phyloP scores from a whole-genome alignment of 2,797 vertebrate genomes.

The Xyrichtys novacula region DNA sequence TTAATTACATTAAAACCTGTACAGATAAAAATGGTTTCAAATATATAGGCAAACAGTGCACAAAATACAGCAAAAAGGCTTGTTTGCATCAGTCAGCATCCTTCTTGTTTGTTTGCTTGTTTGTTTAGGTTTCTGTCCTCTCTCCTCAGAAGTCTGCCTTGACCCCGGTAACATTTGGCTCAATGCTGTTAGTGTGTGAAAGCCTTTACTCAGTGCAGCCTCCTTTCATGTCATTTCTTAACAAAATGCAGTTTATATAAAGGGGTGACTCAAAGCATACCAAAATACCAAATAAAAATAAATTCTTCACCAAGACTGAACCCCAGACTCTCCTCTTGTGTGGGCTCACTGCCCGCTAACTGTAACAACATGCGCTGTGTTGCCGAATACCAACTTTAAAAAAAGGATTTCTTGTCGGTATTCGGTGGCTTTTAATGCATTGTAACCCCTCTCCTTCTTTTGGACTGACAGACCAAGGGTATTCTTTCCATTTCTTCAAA shows the following conservation, averaged over 20 bases:
- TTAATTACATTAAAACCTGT: constrained; percentile 77
- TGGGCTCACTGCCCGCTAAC: constrained; percentile 15
- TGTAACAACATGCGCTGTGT: background rate
- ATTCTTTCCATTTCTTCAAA: constrained; percentile 28
- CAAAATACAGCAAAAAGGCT: constrained; percentile 80
- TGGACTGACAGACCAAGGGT: constrained; percentile 34
- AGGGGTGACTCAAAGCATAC: constrained; percentile 24
- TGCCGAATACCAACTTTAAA: constrained; percentile 1
- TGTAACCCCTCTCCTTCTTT: constrained; percentile 11
- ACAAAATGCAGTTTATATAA: background rate
- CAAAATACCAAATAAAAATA: constrained; percentile 25
- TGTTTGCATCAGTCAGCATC: constrained; percentile 32
- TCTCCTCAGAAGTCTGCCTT: constrained; percentile 34
- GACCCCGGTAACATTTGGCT: constrained; percentile 36
- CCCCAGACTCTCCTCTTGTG: background rate
- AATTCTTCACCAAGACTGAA: constrained; percentile 27
- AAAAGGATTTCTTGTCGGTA: constrained; percentile 10
- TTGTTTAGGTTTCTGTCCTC: background rate
- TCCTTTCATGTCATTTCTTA: constrained; percentile 2
- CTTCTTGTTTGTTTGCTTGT: constrained; percentile 34
- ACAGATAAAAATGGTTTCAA: constrained; percentile 78
- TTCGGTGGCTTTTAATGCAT: constrained; percentile 1
- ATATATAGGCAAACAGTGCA: constrained; percentile 84
- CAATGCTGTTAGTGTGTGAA: constrained; percentile 1
- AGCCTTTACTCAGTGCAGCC: constrained; percentile 32